phyloP scores from a whole-genome alignment of 2,888 invertebrate species.

The Sphaerophoria taeniata region DNA sequence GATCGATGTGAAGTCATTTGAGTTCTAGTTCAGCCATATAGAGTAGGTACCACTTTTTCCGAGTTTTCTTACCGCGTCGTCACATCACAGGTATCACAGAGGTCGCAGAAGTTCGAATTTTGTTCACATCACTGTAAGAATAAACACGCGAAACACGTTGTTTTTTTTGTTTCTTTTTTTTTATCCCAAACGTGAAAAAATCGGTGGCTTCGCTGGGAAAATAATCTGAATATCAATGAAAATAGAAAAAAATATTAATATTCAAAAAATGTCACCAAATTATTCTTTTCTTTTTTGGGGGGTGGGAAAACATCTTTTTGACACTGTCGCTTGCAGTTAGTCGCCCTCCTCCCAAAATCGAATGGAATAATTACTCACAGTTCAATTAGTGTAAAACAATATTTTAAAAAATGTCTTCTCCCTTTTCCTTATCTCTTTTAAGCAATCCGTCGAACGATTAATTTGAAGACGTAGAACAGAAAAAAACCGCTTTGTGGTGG shows the following conservation, averaged over 20 bases:
- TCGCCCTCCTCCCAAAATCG: not conserved
- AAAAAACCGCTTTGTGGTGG: constrained; percentile 35
- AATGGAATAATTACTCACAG: constrained; percentile 70
- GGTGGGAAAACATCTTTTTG: constrained; percentile 58
- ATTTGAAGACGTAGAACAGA: constrained; percentile 11
- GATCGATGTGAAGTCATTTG: too few species aligned
- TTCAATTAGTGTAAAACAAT: constrained; percentile 72
- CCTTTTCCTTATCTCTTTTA: not conserved
- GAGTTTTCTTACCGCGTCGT: too few species aligned
- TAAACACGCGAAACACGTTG: constrained; percentile 60
- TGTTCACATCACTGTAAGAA: constrained; percentile 6
- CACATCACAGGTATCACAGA: too few species aligned
- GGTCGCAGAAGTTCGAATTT: too few species aligned
- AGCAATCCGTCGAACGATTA: not conserved
- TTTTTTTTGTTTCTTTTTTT: constrained; percentile 38
- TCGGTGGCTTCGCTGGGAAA: not conserved
- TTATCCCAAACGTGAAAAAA: constrained; percentile 15
- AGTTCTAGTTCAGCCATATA: too few species aligned
- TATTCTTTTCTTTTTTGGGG: constrained; percentile 13
- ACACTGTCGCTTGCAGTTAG: constrained; percentile 60
- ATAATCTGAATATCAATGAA: constrained; percentile 70
- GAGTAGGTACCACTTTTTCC: too few species aligned
- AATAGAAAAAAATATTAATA: constrained; percentile 79
- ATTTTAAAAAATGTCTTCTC: constrained; percentile 34
- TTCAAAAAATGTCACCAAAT: constrained; percentile 80